Evolutionary conservation across 2,888 invertebrate species (phyloP).

Genomic region (Microplitis manilae): DNA sequence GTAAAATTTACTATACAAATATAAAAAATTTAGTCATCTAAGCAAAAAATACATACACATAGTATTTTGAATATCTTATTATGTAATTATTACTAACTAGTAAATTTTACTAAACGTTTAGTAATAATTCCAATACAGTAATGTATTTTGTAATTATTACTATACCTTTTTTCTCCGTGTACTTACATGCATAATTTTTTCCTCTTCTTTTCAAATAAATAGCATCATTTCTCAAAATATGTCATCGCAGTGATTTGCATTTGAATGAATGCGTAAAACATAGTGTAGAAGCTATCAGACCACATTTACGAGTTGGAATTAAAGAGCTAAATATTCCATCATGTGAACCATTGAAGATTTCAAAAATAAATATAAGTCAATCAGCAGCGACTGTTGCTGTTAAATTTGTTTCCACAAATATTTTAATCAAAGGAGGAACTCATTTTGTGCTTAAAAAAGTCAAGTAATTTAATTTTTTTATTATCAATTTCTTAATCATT

Average conservation of each 20-base stretch:
- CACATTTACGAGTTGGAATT: constrained; percentile 57
- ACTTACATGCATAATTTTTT: constrained; percentile 72
- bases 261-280: constrained; percentile 58
- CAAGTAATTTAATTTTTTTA: constrained; percentile 73
- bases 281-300: constrained; percentile 53
- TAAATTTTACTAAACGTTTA: too few relatives aligned
- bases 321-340: constrained; percentile 63
- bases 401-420: constrained; percentile 79
- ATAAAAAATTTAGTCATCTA: too few relatives aligned
- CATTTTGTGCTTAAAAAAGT: constrained; percentile 78
- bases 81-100: too few relatives aligned
- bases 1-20: too few relatives aligned
- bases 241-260: constrained; percentile 61
- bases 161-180: too few relatives aligned
- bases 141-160: too few relatives aligned
- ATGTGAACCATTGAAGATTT: constrained; percentile 74
- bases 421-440: constrained; percentile 78
- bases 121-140: too few relatives aligned
- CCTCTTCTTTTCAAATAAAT: constrained; percentile 7
- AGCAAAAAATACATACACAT: too few relatives aligned
- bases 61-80: too few relatives aligned
- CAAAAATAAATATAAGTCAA: constrained; percentile 80
- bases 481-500: background rate
- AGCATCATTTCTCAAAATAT: constrained; percentile 64
- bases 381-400: constrained; percentile 80